Conservation (phyloP, 2,797 vertebrate genomes). For the Labeo calbasu region DNA sequence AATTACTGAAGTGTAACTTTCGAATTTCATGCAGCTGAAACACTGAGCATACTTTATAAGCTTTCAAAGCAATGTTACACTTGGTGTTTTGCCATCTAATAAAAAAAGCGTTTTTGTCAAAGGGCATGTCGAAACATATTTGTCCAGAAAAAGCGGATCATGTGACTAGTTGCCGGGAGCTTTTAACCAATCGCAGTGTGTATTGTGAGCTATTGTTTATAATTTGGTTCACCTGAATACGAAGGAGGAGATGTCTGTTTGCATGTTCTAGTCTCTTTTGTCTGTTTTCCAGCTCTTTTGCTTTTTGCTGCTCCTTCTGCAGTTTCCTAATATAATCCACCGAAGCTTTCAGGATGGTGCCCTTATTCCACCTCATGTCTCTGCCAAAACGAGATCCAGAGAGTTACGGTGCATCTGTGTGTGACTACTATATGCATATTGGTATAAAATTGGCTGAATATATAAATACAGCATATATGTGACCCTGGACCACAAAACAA, state of each 20-base stretch:
- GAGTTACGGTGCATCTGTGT: conserved; percentile 53
- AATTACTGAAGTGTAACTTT: conserved; percentile 32
- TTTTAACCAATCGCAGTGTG: background rate
- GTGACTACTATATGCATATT: background rate
- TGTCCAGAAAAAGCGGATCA: background rate
- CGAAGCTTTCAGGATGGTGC: conserved; percentile 96
- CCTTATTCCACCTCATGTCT: conserved; percentile 99
- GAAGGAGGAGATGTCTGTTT: conserved; percentile 93
- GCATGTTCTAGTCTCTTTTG: conserved; percentile 96
- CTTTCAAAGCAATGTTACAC: conserved; percentile 24
- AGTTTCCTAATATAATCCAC: conserved; percentile 97
- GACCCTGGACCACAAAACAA: too few relatives aligned
- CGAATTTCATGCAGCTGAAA: conserved; percentile 27
- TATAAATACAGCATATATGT: background rate
- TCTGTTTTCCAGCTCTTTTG: conserved; percentile 93
- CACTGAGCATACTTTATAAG: background rate
- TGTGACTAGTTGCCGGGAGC: background rate
- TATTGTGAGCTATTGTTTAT: background rate
- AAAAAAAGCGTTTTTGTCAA: background rate
- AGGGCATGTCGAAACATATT: conserved; percentile 1
- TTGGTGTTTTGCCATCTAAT: background rate
- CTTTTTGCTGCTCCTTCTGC: conserved; percentile 92
- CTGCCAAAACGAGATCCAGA: conserved; percentile 74
- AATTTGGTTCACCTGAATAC: conserved; percentile 86
- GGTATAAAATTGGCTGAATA: background rate